Base-by-base conservation (phyloP, 2,113 vertebrate genomes). In the Eptatretus burgeri region DNA sequence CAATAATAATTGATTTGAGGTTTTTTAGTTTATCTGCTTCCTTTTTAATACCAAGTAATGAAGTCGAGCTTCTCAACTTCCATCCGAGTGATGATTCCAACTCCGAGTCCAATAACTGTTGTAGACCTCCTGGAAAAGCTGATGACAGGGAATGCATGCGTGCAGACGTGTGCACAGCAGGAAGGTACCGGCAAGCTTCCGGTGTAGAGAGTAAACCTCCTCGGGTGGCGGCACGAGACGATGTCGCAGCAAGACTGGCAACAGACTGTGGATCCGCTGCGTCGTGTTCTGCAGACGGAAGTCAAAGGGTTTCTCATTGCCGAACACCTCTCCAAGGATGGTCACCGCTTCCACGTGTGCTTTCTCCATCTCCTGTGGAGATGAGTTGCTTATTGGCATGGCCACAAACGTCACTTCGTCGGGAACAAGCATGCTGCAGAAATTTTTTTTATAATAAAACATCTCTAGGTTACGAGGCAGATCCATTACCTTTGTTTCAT, bases 401-500 rank as follows among this genome's bases (percentile, higher is more conserved):
- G 3, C 3, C 27, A 41, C 27, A 41, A 41, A 41, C 7, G 27
- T 41, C 27, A 41, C 27, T 41, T 41, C 27, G 27, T 41, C 27
- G 7, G 3, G 27, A 41, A 5, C 27, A 41, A 41, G 27, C 27
- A 41, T 41, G 27, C 27, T 41, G 27, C 3, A 41, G 27, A 41
- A 41, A 41, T n/a, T n/a, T n/a, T n/a, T n/a, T n/a, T n/a, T n/a
- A n/a, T n/a, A n/a, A 41, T 41, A 41, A 41, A 19, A 19, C 17
- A 11, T 12, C 11, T 13, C 5, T 1, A 1, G 11, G 62, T 7
- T 41, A 41, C 7, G 27, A 41, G 3, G 27, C 27, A 41, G 27
- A 41, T 41, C 27, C 10, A 72, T 69, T 51, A 83, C 85, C 81
- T 91, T 84, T 53, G 80, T 73, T 72, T 91, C 84, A 17, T 78